Evolutionary conservation across 2,888 invertebrate genomes (phyloP), one percentile per base, ranked within the genome.

Genomic region (Netelia virgata): DNA sequence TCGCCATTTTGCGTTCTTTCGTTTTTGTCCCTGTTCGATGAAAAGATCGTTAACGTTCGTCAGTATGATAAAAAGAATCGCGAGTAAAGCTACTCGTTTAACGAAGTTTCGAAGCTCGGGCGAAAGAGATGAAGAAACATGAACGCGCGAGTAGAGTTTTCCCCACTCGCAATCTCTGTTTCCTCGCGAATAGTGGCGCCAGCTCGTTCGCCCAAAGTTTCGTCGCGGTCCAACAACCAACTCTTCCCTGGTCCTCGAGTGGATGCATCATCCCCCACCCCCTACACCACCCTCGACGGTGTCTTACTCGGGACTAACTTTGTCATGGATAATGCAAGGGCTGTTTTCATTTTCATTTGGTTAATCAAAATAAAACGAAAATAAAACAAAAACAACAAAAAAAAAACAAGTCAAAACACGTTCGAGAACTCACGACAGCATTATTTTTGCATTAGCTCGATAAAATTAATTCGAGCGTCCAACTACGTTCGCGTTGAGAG

Each of bases 291-390:
- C 36, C 36, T 5, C 36, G 36, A 6, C 36, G 36, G 5, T 36
- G 36, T 36, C 36, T 36, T 36, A 36, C 36, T 36, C 36, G 36
- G 36, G 63, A 41, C 55, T 64, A 75, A 75, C 66, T 75, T 75
- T 41, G 16, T 28, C 1, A 47, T 28, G 28, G 28, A 53, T 63
- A 47, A 73, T 16, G 63, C 11, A 57, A 50, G 23, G 50, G 41
- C 75, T 64, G 55, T 66, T 75, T 66, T 75, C 55, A 66, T 75
- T 75, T 66, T 64, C 75, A 55, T 75, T 75, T 57, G 18, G 20
- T 76, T 57, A 16, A 57, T 11, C n/a, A n/a, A n/a, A n/a, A n/a
- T n/a, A n/a, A n/a, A n/a, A n/a, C n/a, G n/a, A n/a, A n/a, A 47
- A 57, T 41, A 43, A 16, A 18, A 64, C 20, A 57, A 18, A 75